Evolutionary conservation across 2,888 invertebrate genomes (phyloP), one percentile per base, ranked within the genome.

Genomic region (Glyphotaelius pellucidus): DNA sequence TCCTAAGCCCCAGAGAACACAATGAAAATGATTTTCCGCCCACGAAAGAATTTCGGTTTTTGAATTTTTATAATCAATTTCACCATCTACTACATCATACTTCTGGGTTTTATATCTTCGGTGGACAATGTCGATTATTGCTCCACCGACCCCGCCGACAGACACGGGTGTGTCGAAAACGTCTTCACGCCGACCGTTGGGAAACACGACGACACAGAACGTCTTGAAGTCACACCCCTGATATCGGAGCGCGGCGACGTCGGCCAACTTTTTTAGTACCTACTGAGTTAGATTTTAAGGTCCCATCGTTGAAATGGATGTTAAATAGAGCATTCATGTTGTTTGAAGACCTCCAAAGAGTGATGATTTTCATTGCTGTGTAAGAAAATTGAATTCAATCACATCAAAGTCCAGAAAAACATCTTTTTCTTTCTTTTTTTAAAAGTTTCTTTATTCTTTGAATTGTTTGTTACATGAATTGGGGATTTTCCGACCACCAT

Each of bases 151-250:
- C 9, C 67, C 25, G 67, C 67, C 67, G 67, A 67, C 67, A 67
- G 67, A 67, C 67, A 67, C 67, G 67, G 9, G 67, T 67, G 67
- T 67, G 67, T 67, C 67, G 67, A n/a, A 67, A 67, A 67, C 25
- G 2, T 25, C 67, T 19, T 19, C 25, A 25, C 67, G n/a, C 67
- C 67, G 67, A 67, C 67, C 67, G 67, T 67, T 67, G 67, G 67
- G 67, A 67, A 67, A 67, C 52, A 52, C 52, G 52, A 52, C 67
- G 67, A 67, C 67, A 67, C 9, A 19, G 25, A 67, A 67, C 67
- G 67, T 67, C 67, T 67, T 67, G n/a, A 67, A 67, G 67, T 67
- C 67, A 67, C 67, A 67, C 67, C 67, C 67, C 67, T 67, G 67
- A 67, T 67, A 67, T 67, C n/a, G 67, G 67, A 67, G 25, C 67